Evolutionary conservation across 2,797 vertebrate species (phyloP).

Genomic region (Danio choprae): DNA sequence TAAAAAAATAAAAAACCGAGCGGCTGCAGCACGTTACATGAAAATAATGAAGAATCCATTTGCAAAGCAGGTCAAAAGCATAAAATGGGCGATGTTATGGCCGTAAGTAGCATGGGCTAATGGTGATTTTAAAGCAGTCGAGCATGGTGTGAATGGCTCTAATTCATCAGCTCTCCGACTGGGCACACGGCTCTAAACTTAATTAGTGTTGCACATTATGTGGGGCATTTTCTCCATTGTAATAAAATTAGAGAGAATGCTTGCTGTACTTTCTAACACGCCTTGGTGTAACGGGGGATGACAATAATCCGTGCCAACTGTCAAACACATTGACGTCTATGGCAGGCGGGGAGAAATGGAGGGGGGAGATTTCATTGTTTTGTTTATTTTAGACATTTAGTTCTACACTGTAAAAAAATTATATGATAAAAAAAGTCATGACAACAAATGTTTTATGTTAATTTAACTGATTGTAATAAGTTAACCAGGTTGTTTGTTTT

Average conservation of each 20-base stretch:
- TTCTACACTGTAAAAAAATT: background rate
- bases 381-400: constrained; percentile 59
- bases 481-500: too few relatives aligned
- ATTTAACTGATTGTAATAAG: too few relatives aligned
- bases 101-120: constrained; percentile 97
- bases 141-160: constrained; percentile 91
- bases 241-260: constrained; percentile 86
- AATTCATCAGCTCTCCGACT: constrained; percentile 88
- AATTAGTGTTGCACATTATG: constrained; percentile 96
- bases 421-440: too few relatives aligned
- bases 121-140: constrained; percentile 98
- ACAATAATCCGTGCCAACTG: constrained; percentile 74
- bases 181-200: constrained; percentile 89
- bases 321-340: constrained; percentile 77
- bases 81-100: constrained; percentile 99
- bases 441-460: too few relatives aligned
- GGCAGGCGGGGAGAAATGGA: constrained; percentile 75
- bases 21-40: constrained; percentile 86
- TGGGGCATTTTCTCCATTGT: constrained; percentile 82
- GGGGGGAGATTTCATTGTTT: constrained; percentile 74
- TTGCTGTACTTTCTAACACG: constrained; percentile 78
- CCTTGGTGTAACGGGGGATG: constrained; percentile 70
- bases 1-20: constrained; percentile 69
- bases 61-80: constrained; percentile 93
- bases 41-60: constrained; percentile 91